These are phyloP conservation scores for Sander vitreus DNA, from an alignment of 2,113 vertebrate genomes.

Conservation along the genomic window DNA sequence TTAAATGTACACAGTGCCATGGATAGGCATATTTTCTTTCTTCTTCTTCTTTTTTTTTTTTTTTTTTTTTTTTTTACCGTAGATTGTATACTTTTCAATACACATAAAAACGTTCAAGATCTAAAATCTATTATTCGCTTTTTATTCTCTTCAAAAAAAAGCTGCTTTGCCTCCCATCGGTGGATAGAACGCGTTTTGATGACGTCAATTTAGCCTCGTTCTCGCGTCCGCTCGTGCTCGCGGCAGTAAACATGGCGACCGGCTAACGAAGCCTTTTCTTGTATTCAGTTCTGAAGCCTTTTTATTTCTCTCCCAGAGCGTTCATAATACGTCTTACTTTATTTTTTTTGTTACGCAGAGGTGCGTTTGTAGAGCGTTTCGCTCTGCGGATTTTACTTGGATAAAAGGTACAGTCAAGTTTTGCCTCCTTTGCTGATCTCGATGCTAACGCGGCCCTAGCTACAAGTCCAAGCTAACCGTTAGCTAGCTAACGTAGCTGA, in stretches of 20 bases:
- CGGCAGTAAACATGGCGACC: slow-evolving; percentile 75
- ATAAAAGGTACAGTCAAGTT: slow-evolving; percentile 58
- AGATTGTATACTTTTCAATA: too few species aligned
- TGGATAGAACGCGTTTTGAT: slow-evolving; percentile 19
- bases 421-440: not conserved
- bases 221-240: slow-evolving; percentile 41
- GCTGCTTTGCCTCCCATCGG: too few species aligned
- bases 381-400: slow-evolving; percentile 1
- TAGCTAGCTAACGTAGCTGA: not conserved
- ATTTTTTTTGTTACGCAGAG: too few species aligned
- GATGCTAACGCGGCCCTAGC: slow-evolving; percentile 57
- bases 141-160: too few species aligned
- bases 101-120: too few species aligned
- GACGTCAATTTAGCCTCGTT: slow-evolving; percentile 11
- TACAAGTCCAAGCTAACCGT: slow-evolving; percentile 44
- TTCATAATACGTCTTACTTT: fast-evolving
- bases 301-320: not conserved
- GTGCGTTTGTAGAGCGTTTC: not conserved
- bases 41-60: too few species aligned
- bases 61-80: too few species aligned
- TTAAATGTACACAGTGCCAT: too few species aligned
- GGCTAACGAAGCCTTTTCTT: slow-evolving; percentile 36
- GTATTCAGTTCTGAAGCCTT: slow-evolving; percentile 15
- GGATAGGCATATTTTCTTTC: too few species aligned
- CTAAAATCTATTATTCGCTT: too few species aligned